Conservation (phyloP, 2,888 invertebrate genomes). For the Eupithecia dodoneata region DNA sequence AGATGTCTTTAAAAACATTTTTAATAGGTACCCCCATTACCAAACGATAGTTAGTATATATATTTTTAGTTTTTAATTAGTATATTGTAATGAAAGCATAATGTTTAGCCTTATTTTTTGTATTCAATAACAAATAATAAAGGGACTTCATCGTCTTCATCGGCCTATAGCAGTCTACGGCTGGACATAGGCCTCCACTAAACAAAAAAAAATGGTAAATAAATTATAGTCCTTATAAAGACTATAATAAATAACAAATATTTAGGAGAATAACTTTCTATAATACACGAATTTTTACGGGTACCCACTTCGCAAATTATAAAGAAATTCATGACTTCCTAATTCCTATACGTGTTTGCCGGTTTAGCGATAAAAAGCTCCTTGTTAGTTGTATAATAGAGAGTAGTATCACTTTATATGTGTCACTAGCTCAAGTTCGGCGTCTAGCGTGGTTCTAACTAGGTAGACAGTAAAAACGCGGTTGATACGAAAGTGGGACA, state of each 20-base stretch:
- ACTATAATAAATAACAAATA: neutral
- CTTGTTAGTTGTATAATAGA: neutral
- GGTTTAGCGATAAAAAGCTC: neutral
- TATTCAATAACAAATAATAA: no score
- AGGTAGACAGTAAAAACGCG: slow-evolving; percentile 54
- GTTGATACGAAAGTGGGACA: slow-evolving; percentile 61
- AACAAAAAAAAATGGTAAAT: no score
- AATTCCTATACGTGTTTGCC: neutral
- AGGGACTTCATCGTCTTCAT: no score
- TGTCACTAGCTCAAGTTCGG: slow-evolving; percentile 40
- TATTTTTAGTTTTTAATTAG: no score
- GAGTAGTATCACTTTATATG: neutral
- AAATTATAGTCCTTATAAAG: no score
- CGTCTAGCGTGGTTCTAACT: slow-evolving; percentile 56
- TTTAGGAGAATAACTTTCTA: neutral
- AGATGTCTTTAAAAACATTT: neutral
- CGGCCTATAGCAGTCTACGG: no score
- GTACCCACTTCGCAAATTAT: neutral
- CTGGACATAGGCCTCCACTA: no score
- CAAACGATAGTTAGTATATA: no score
- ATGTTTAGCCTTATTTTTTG: no score
- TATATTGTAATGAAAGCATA: no score
- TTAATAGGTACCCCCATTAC: neutral
- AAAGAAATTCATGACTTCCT: neutral
- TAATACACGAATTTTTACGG: neutral